These are phyloP conservation scores for Menura novaehollandiae DNA, from an alignment of 2,113 vertebrate genomes.

Conservation along the genomic window DNA sequence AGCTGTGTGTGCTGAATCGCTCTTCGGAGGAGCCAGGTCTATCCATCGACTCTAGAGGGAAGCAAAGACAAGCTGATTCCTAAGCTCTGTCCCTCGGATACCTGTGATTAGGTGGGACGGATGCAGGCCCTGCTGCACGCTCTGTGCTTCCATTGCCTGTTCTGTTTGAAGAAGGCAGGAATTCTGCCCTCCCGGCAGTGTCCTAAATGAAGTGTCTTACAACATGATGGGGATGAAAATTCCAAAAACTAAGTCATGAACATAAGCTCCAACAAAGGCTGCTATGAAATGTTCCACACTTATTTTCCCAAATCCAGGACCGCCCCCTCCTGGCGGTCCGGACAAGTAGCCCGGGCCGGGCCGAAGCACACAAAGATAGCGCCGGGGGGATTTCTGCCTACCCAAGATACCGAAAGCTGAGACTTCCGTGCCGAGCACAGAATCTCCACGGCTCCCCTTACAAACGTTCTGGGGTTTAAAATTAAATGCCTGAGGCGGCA, in stretches of 20 bases:
- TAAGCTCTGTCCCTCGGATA: neutral
- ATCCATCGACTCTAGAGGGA: slow-evolving; percentile 2
- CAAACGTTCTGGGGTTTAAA: neutral
- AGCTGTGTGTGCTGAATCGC: neutral
- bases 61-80: neutral
- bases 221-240: neutral
- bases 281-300: accelerated
- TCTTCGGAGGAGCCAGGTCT: neutral
- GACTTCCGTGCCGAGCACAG: no score
- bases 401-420: no score
- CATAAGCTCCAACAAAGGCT: neutral
- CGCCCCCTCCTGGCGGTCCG: neutral
- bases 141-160: neutral
- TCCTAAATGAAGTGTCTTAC: neutral
- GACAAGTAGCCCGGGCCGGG: neutral
- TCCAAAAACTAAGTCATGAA: neutral
- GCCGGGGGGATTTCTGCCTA: neutral
- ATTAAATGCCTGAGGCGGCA: neutral
- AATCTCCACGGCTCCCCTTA: neutral
- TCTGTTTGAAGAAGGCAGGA: neutral
- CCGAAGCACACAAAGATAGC: neutral
- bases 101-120: neutral
- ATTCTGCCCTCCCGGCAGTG: neutral
- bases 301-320: neutral
- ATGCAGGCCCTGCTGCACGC: neutral